phyloP scores from a whole-genome alignment of 2,797 vertebrate genomes.

The Adrianichthys oophorus region DNA sequence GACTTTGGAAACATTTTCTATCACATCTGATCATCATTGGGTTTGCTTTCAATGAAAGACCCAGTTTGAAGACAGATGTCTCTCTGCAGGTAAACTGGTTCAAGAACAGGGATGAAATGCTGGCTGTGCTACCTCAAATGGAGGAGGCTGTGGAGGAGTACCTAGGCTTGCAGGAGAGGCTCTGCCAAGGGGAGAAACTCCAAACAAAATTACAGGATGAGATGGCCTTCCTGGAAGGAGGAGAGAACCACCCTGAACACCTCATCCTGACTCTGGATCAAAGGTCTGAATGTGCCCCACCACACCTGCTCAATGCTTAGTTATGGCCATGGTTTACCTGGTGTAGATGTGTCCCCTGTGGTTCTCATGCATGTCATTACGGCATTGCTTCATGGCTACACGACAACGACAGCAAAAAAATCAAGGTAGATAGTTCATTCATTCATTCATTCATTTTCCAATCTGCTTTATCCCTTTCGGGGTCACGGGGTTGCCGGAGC shows the following conservation, averaged over 20 bases:
- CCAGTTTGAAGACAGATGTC: too few relatives aligned
- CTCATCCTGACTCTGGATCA: slow-evolving; percentile 90
- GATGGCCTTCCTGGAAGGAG: slow-evolving; percentile 90
- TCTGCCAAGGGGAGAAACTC: slow-evolving; percentile 89
- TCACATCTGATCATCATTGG: too few relatives aligned
- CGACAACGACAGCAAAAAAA: too few relatives aligned
- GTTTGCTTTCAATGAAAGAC: too few relatives aligned
- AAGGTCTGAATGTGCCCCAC: slow-evolving; percentile 65
- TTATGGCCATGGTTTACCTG: background rate
- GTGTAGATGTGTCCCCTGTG: too few relatives aligned
- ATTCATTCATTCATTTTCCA: too few relatives aligned
- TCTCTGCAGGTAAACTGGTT: slow-evolving; percentile 94
- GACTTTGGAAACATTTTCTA: too few relatives aligned
- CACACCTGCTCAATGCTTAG: background rate
- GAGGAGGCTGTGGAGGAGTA: slow-evolving; percentile 91
- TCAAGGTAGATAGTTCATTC: too few relatives aligned
- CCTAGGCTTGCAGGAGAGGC: slow-evolving; percentile 87
- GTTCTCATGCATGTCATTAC: too few relatives aligned
- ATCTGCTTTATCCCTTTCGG: too few relatives aligned
- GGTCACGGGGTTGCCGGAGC: too few relatives aligned
- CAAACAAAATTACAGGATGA: slow-evolving; percentile 91
- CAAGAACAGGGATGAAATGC: slow-evolving; percentile 97
- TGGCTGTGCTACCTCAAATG: slow-evolving; percentile 90
- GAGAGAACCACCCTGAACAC: slow-evolving; percentile 87
- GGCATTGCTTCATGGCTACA: too few relatives aligned